These are phyloP conservation scores for Otolemur crassicaudatus DNA, from an alignment of 2,797 vertebrate species.

Conservation along the genomic window DNA sequence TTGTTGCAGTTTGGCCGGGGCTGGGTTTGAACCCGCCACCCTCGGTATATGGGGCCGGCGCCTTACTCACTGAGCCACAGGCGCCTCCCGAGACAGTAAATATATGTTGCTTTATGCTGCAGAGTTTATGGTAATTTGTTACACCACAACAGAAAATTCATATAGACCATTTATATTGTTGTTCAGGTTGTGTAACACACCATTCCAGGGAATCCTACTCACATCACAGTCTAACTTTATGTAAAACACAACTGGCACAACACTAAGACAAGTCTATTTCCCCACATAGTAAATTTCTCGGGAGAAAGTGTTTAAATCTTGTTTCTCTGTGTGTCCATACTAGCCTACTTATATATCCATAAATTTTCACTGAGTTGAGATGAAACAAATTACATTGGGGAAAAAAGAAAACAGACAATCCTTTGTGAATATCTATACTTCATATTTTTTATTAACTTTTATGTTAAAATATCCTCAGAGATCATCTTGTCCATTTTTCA, in stretches of 20 bases:
- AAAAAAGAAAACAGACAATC: neutral
- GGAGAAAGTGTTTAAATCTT: neutral
- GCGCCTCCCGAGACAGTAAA: neutral
- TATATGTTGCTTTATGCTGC: neutral
- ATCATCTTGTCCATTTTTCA: neutral
- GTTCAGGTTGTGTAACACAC: neutral
- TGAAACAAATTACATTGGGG: neutral
- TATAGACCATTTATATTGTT: neutral
- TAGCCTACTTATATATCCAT: neutral
- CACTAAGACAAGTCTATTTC: neutral
- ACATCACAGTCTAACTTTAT: neutral
- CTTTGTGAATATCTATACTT: neutral
- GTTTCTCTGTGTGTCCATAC: neutral
- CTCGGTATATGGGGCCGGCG: no score
- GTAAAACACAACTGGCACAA: neutral
- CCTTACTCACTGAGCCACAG: no score
- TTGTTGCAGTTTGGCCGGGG: no score
- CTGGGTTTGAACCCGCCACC: no score
- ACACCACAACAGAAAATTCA: neutral
- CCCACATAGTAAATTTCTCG: neutral
- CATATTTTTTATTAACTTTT: slow-evolving; percentile 37
- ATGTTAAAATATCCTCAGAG: neutral
- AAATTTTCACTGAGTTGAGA: neutral
- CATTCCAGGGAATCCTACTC: neutral
- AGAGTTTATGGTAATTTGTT: neutral